Evolutionary conservation across 2,888 invertebrate genomes (phyloP), one percentile per base, ranked within the genome.

Genomic region (Chaetogeoica ovagalla): DNA sequence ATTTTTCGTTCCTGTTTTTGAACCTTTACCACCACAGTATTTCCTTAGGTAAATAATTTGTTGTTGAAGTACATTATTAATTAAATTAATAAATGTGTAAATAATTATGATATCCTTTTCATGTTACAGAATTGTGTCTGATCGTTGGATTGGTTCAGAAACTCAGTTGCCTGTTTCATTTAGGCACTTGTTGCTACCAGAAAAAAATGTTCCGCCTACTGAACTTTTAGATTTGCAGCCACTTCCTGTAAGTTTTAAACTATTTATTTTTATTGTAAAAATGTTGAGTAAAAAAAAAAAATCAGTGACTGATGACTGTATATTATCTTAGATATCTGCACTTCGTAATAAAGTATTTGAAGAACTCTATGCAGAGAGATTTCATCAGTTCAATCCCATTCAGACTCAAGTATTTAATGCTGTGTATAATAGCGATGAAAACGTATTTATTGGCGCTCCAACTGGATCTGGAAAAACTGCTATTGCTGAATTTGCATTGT

Each of bases 381-480:
- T 97, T 86, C 93, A 93, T 2, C 96, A 97, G 86, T 98, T 99
- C 87, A 99, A 99, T 87, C 97, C 99, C 0, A 98, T 99, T 82
- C 99, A 99, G 87, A 99, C 99, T 0, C 97, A 97, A 89, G 98
- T 98, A 9, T 99, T 99, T 88, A 98, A 98, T 86, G 95, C 98
- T 0, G 94, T 98, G 0, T 99, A 98, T 88, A 98, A 98, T 86
- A 95, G 95, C 2, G 98, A 99, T 86, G 99, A 99, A 86, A 99
- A 98, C 87, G 95, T 98, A 13, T 97, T 98, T 86, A 93, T 99
- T 82, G 96, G 96, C 0, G 96, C 96, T 0, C 96, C 96, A 0
- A 93, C 95, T 0, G 96, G 96, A 0, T 94, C 95, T 0, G 87
- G 88, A 82, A 97, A 97, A 88, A 96, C 97, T 0, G 94, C 97